Evolutionary conservation across 1,140 invertebrate genomes (phyloP).

Genomic region (Apis cerana): DNA sequence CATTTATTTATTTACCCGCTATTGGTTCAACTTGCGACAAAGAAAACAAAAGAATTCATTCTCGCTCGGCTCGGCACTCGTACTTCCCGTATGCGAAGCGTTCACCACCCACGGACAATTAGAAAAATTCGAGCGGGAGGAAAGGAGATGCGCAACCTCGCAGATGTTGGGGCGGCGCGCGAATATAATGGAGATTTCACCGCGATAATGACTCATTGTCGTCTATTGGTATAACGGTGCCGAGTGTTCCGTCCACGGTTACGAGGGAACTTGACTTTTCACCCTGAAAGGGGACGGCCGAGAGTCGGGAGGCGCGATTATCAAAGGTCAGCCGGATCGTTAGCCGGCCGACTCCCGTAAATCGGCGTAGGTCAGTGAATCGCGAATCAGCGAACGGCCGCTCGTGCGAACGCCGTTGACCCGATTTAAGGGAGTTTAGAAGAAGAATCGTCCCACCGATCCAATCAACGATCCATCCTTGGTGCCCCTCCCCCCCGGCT

Average conservation of each 20-base stretch:
- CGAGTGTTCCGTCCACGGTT: conserved; percentile 12
- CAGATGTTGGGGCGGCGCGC: not conserved
- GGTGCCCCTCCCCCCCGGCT: not conserved
- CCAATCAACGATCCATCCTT: not conserved
- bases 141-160: not conserved
- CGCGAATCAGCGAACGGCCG: conserved; percentile 31
- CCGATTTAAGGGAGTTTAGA: conserved; percentile 48
- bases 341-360: conserved; percentile 46
- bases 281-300: conserved; percentile 33
- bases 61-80: too few species aligned
- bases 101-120: too few species aligned
- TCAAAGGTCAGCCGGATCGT: conserved; percentile 52
- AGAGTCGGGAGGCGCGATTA: conserved; percentile 33
- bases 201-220: conserved; percentile 53
- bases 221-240: conserved; percentile 45
- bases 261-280: conserved; percentile 31
- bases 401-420: conserved; percentile 57
- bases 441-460: not conserved
- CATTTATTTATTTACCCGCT: too few species aligned
- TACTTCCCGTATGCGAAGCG: too few species aligned
- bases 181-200: conserved; percentile 34
- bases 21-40: too few species aligned
- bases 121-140: too few species aligned
- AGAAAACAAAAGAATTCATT: too few species aligned
- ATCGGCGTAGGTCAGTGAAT: conserved; percentile 59